A percentile compares a stretch with the other conserved stretches of the same genome.
Conservation (phyloP, 2,797 vertebrate species). For the Mormyrus hasselquistii region DNA sequence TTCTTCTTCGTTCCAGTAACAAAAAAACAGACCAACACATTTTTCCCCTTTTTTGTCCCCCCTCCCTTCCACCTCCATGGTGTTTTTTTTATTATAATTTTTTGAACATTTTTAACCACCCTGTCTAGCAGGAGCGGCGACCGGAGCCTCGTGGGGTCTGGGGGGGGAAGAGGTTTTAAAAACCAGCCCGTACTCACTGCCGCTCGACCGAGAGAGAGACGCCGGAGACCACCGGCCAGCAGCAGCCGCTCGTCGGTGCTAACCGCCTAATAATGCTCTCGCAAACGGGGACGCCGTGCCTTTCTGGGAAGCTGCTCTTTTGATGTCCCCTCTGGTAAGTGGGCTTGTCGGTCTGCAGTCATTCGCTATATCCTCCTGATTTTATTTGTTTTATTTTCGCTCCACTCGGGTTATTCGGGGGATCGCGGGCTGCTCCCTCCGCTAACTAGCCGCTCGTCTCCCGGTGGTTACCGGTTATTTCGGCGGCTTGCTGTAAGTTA, state of each 20-base stretch:
- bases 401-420: background rate
- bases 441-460: background rate
- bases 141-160: background rate
- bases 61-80: background rate
- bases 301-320: constrained; percentile 14
- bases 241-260: background rate
- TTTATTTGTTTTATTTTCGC: background rate
- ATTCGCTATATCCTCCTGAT: background rate
- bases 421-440: background rate
- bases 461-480: background rate
- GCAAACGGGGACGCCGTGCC: background rate
- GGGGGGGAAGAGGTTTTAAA: constrained; percentile 3
- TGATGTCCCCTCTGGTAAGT: constrained; percentile 37
- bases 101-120: background rate
- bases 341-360: constrained; percentile 14
- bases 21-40: constrained; percentile 25
- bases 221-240: background rate
- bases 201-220: background rate
- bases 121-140: background rate
- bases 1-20: constrained; percentile 3
- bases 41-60: constrained; percentile 20
- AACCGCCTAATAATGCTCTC: background rate
- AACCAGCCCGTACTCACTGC: background rate
- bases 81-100: background rate
- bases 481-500: background rate